Conservation (phyloP, 2,888 invertebrate species). For the Lymantria monacha region DNA sequence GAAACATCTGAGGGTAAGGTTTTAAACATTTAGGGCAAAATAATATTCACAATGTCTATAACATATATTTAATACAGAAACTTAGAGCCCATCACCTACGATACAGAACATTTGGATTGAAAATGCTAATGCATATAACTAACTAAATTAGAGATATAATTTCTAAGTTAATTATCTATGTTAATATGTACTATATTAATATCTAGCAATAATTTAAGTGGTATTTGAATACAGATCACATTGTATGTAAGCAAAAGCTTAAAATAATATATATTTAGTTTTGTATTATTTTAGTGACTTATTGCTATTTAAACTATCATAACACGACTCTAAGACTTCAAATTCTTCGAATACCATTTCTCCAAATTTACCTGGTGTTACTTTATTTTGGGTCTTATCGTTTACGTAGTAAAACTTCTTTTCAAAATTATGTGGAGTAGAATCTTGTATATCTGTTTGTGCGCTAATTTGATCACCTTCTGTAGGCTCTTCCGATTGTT, state of each 20-base stretch:
- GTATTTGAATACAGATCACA: constrained; percentile 76
- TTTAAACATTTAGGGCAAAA: constrained; percentile 20
- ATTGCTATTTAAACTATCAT: constrained; percentile 83
- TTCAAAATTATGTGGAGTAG: constrained; percentile 67
- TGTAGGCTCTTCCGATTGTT: constrained; percentile 8
- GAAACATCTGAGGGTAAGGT: constrained; percentile 74
- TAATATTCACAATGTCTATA: constrained; percentile 33
- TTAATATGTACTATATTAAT: constrained; percentile 47
- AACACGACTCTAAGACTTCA: constrained; percentile 85
- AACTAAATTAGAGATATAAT: constrained; percentile 54
- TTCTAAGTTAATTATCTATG: constrained; percentile 54
- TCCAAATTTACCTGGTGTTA: constrained; percentile 84
- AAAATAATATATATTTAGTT: constrained; percentile 40
- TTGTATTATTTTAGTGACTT: constrained; percentile 67
- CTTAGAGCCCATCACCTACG: constrained; percentile 73
- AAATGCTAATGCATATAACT: constrained; percentile 36
- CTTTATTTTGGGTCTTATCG: constrained; percentile 82
- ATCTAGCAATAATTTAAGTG: constrained; percentile 73
- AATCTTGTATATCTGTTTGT: constrained; percentile 46
- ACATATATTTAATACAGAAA: constrained; percentile 65
- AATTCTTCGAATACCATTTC: constrained; percentile 94
- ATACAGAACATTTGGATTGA: constrained; percentile 54
- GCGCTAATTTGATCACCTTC: constrained; percentile 24
- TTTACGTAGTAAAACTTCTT: constrained; percentile 84
- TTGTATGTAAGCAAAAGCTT: constrained; percentile 61